Percentiles rank a stretch among this genome's conserved stretches.
phyloP scores from a whole-genome alignment of 2,113 vertebrate genomes.

The Microtus richardsoni region DNA sequence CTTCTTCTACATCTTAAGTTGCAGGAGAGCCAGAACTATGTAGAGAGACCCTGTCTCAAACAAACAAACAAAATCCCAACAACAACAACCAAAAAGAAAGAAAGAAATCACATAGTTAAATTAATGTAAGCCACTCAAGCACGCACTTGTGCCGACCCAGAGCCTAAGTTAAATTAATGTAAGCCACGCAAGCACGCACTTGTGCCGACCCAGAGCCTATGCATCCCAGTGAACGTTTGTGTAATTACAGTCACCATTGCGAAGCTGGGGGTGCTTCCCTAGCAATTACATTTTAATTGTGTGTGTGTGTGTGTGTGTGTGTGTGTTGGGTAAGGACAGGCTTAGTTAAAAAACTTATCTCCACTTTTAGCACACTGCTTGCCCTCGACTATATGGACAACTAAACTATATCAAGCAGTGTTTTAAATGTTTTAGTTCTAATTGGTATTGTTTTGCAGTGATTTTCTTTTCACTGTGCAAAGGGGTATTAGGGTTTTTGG shows the following conservation, averaged over 20 bases:
- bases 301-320: background rate
- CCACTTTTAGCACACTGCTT: constrained; percentile 2
- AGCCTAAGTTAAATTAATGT: background rate
- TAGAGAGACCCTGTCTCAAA: background rate
- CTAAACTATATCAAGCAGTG: background rate
- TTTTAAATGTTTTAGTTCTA: background rate
- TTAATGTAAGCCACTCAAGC: background rate
- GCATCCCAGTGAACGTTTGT: background rate
- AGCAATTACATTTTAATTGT: background rate
- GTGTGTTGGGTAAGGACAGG: background rate
- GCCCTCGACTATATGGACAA: background rate
- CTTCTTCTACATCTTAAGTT: background rate
- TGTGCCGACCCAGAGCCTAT: background rate
- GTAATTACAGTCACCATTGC: background rate
- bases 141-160: background rate
- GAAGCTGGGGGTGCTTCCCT: background rate
- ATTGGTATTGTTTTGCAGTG: constrained; percentile 24
- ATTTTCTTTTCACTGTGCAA: constrained; percentile 1
- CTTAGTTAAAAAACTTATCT: background rate
- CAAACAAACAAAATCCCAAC: background rate
- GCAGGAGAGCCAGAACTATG: background rate
- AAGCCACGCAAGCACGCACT: background rate
- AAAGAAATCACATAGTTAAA: background rate
- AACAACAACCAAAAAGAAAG: no score
- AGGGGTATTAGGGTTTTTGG: background rate